Conservation (phyloP, 2,888 invertebrate species). For the Papilio protenor region DNA sequence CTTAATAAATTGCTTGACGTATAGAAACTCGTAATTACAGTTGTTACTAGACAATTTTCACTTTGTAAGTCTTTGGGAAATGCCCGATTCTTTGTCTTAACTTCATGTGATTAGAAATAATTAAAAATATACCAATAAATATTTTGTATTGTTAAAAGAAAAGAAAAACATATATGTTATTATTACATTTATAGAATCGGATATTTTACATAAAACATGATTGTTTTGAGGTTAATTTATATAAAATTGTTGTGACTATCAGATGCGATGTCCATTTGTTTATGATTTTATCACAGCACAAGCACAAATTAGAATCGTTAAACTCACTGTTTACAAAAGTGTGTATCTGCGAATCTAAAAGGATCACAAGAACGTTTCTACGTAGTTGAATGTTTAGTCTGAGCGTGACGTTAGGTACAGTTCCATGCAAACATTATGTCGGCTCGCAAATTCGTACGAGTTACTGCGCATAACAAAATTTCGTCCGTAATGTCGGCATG, state of each 20-base stretch:
- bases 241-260: background rate
- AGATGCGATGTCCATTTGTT: background rate
- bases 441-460: background rate
- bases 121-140: too few species aligned
- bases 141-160: too few species aligned
- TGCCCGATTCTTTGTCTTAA: background rate
- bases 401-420: constrained; percentile 19
- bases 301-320: background rate
- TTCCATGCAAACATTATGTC: background rate
- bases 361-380: constrained; percentile 12
- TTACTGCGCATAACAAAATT: background rate
- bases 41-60: background rate
- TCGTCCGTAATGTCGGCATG: background rate
- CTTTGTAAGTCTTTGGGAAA: background rate
- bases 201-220: background rate
- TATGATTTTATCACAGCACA: background rate
- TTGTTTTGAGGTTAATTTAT: background rate
- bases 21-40: background rate
- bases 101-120: background rate
- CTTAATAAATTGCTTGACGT: background rate
- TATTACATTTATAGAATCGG: background rate
- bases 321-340: constrained; percentile 2
- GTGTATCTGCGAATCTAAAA: background rate
- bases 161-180: too few species aligned
- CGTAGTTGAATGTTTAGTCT: constrained; percentile 40